These are phyloP conservation scores for Pelobates cultripes DNA, from an alignment of 2,797 vertebrate species.

Conservation along the genomic window DNA sequence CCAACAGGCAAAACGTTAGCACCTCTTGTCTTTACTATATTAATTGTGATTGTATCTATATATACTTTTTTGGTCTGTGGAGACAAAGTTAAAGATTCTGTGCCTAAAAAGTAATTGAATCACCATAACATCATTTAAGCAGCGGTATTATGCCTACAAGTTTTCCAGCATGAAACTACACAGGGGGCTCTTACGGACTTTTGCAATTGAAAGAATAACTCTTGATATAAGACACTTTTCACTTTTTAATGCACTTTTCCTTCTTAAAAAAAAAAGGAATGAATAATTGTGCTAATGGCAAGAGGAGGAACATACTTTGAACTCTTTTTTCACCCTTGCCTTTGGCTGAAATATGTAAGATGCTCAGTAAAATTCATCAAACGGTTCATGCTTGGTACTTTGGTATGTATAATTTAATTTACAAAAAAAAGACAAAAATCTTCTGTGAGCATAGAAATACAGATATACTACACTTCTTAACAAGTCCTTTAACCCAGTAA, in stretches of 20 bases:
- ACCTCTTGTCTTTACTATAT: neutral
- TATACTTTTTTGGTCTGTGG: neutral
- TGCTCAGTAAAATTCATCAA: neutral
- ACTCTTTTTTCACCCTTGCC: constrained; percentile 36
- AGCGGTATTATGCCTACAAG: constrained; percentile 3
- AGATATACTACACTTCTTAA: neutral
- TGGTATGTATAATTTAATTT: neutral
- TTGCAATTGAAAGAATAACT: neutral
- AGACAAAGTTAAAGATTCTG: neutral
- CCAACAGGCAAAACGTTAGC: neutral
- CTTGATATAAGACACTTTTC: neutral
- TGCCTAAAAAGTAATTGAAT: constrained; percentile 10
- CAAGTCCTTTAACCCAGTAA: neutral
- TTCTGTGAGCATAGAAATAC: neutral
- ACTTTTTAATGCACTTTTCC: constrained; percentile 18
- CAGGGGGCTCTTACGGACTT: neutral
- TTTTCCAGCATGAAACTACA: neutral
- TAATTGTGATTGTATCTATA: neutral
- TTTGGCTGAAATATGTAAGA: constrained; percentile 32
- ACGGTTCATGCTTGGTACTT: neutral
- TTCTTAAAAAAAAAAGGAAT: constrained; percentile 22
- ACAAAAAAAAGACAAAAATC: neutral
- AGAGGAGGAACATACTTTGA: constrained; percentile 13
- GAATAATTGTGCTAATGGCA: constrained; percentile 20
- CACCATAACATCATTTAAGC: constrained; percentile 1